Conservation (phyloP, 2,888 invertebrate genomes). For the Tenthredo livida region DNA sequence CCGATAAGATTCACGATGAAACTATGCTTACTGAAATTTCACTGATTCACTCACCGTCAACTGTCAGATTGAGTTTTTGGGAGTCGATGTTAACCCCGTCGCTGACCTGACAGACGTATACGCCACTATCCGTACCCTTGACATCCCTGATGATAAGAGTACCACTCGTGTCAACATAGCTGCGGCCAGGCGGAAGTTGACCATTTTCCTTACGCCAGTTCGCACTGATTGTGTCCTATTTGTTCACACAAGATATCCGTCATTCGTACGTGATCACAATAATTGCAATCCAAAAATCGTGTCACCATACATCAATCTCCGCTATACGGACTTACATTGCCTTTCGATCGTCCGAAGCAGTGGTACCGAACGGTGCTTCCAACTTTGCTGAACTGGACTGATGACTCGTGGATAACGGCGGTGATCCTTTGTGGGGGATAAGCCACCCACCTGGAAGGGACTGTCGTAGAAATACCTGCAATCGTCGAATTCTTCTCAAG, state of each 20-base stretch:
- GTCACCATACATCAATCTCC: not conserved
- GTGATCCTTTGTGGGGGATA: not conserved
- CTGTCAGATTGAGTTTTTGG: slow-evolving; percentile 86
- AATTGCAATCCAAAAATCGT: not conserved
- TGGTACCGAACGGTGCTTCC: not conserved
- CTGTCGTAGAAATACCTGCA: not conserved
- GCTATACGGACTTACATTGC: not conserved
- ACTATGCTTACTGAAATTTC: not conserved
- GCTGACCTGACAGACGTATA: slow-evolving; percentile 91
- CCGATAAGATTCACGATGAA: too few species aligned
- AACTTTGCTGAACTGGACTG: not conserved
- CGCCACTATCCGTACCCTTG: slow-evolving; percentile 90
- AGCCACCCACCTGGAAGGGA: not conserved
- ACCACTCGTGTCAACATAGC: slow-evolving; percentile 86
- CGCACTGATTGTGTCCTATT: slow-evolving; percentile 79
- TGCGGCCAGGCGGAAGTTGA: slow-evolving; percentile 83
- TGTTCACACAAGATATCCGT: not conserved
- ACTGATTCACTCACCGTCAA: slow-evolving; percentile 84
- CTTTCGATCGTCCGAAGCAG: not conserved
- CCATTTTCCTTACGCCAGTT: slow-evolving; percentile 92
- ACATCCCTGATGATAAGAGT: slow-evolving; percentile 89
- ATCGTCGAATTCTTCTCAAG: not conserved
- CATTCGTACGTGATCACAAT: not conserved
- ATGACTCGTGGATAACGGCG: not conserved
- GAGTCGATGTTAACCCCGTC: slow-evolving; percentile 86